A percentile compares a stretch with the other conserved stretches of the same genome.
Conservation (phyloP, 2,797 vertebrate species). For the Sebastes melanostomus region DNA sequence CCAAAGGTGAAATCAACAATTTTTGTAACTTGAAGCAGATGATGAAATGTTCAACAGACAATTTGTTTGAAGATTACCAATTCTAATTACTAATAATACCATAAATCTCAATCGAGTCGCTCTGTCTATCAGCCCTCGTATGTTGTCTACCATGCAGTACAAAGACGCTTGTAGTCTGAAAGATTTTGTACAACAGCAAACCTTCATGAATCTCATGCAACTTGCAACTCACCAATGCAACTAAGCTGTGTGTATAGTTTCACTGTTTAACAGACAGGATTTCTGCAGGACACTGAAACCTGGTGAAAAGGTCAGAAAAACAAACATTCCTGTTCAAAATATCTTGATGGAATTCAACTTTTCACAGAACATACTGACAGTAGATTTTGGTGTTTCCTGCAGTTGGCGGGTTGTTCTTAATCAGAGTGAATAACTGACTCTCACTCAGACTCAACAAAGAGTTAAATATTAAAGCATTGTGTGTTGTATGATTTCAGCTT, state of each 20-base stretch:
- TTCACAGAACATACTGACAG: constrained; percentile 19
- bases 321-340: constrained; percentile 52
- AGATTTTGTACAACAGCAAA: constrained; percentile 35
- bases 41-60: no score
- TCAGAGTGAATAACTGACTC: background rate
- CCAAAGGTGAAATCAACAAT: background rate
- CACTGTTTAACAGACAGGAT: constrained; percentile 44
- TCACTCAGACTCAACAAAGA: background rate
- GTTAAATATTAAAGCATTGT: background rate
- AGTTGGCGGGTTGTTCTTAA: background rate
- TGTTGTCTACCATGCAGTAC: constrained; percentile 34
- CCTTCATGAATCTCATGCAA: constrained; percentile 58
- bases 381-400: constrained; percentile 5
- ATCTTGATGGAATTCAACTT: constrained; percentile 6
- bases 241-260: constrained; percentile 57
- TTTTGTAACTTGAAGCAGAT: background rate
- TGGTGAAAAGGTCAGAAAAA: constrained; percentile 73
- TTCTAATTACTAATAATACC: no score
- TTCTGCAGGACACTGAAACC: constrained; percentile 63
- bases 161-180: background rate
- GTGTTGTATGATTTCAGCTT: background rate
- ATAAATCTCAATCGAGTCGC: no score
- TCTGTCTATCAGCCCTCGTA: background rate
- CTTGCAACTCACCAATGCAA: constrained; percentile 64
- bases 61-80: no score